phyloP scores from a whole-genome alignment of 2,113 vertebrate genomes.

The Riparia riparia region DNA sequence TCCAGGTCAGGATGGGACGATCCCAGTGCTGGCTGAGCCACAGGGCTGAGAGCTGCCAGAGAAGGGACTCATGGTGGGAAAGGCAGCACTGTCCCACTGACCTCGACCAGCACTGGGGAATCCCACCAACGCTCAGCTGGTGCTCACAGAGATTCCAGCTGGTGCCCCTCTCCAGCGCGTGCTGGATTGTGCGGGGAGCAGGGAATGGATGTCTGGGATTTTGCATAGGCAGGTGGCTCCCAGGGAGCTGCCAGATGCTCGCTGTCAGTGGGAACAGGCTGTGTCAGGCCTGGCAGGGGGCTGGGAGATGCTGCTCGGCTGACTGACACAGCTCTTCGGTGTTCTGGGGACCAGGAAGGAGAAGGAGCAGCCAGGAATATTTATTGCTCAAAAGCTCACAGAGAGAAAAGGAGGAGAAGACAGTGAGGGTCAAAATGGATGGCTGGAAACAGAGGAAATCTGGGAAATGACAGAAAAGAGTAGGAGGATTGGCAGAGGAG shows the following conservation, averaged over 20 bases:
- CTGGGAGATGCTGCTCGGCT: neutral
- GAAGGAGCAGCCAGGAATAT: neutral
- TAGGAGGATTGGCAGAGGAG: neutral
- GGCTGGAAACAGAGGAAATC: neutral
- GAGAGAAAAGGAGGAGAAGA: neutral
- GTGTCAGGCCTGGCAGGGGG: neutral
- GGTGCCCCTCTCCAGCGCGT: neutral
- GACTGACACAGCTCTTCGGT: neutral
- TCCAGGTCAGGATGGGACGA: neutral
- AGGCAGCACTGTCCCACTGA: neutral
- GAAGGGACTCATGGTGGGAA: neutral
- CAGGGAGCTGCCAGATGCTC: neutral
- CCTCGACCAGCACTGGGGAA: neutral
- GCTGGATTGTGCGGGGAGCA: neutral
- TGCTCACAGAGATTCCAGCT: neutral
- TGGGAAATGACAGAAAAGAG: neutral
- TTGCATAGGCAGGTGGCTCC: neutral
- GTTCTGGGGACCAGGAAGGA: neutral
- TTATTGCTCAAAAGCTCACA: neutral
- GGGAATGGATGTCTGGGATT: neutral
- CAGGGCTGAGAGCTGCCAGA: neutral
- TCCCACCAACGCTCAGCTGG: neutral
- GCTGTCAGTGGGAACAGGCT: neutral
- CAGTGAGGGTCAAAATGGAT: neutral
- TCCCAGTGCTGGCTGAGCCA: neutral